Percentiles rank a stretch among this genome's conserved stretches.
Conservation (phyloP, 2,888 invertebrate genomes). For the Rhimphoctona megacephalus region DNA sequence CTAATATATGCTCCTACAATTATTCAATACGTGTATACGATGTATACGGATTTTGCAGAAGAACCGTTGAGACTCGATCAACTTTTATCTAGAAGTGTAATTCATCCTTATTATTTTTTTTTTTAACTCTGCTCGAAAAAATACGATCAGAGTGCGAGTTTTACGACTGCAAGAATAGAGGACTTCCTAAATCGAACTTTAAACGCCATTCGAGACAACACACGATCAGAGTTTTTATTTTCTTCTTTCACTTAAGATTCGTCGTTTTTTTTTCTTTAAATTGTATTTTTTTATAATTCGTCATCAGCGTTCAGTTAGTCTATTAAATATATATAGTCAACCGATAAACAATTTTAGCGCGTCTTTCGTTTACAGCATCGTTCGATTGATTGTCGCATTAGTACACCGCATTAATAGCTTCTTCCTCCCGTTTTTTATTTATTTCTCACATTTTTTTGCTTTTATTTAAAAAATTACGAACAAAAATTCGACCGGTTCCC, state of each 20-base stretch:
- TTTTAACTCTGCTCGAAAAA: slow-evolving; percentile 38
- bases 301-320: slow-evolving; percentile 52
- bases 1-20: slow-evolving; percentile 49
- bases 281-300: slow-evolving; percentile 65
- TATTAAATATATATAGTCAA: slow-evolving; percentile 56
- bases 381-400: slow-evolving; percentile 73
- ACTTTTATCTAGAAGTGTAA: slow-evolving; percentile 29
- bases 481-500: slow-evolving; percentile 67
- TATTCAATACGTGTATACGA: slow-evolving; percentile 57
- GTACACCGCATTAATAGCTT: slow-evolving; percentile 64
- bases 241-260: neutral
- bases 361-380: slow-evolving; percentile 67
- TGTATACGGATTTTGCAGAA: slow-evolving; percentile 50
- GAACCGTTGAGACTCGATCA: slow-evolving; percentile 53
- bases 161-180: slow-evolving; percentile 57
- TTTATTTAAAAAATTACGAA: slow-evolving; percentile 70
- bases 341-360: slow-evolving; percentile 62
- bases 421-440: slow-evolving; percentile 24
- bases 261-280: slow-evolving; percentile 40
- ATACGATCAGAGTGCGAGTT: slow-evolving; percentile 16
- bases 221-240: slow-evolving; percentile 13
- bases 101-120: slow-evolving; percentile 31
- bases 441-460: slow-evolving; percentile 13
- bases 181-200: slow-evolving; percentile 51
- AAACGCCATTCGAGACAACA: slow-evolving; percentile 27